Evolutionary conservation across 2,113 vertebrate genomes (phyloP).

Genomic region (Ailurus styani): DNA sequence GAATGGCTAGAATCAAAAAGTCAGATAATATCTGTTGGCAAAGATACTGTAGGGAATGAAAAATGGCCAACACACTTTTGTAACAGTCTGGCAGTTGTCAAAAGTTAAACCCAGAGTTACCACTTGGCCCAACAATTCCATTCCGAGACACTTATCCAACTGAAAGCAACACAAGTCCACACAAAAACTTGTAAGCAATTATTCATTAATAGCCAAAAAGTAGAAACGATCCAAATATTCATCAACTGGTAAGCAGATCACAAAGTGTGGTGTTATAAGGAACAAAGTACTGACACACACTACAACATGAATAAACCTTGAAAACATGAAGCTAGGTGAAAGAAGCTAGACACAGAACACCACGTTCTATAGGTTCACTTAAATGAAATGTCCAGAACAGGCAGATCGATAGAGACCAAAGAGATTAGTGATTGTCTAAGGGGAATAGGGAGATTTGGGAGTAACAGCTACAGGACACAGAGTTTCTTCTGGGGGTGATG

Average conservation of each 20-base stretch:
- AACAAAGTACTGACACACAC: background rate
- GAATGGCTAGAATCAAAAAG: background rate
- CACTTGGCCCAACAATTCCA: background rate
- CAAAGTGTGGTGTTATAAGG: background rate
- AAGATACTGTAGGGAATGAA: background rate
- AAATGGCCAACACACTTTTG: background rate
- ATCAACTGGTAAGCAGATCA: background rate
- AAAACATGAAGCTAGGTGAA: background rate
- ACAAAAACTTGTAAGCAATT: background rate
- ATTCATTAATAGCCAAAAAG: background rate
- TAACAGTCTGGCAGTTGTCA: background rate
- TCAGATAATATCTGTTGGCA: background rate
- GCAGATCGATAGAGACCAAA: background rate
- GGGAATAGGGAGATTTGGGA: background rate
- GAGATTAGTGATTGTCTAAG: background rate
- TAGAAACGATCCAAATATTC: background rate
- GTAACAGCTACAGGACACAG: background rate
- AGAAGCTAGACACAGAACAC: background rate
- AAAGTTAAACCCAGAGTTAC: constrained; percentile 15
- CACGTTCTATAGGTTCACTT: background rate
- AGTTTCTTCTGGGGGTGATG: background rate
- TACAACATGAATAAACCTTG: background rate
- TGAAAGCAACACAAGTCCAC: background rate
- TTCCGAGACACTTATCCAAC: background rate
- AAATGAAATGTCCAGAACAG: background rate